Base-by-base conservation (phyloP, 2,797 vertebrate species). In the Cyprinella venusta region DNA sequence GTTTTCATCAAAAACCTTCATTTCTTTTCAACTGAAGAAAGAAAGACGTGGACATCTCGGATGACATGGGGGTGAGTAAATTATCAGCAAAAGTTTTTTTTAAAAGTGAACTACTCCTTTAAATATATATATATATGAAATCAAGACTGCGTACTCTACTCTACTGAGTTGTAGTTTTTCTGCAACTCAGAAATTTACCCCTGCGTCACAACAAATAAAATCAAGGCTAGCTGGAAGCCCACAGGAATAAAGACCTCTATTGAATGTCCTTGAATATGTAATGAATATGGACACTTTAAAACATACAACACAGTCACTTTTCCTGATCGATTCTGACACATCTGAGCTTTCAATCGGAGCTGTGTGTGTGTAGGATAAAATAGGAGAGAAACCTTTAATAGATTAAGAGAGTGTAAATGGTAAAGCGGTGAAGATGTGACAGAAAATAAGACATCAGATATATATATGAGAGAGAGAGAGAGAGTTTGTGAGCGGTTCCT, bases 401-500 rank as follows among this genome's bases (percentile, higher is more conserved):
- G 24, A 75, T 76, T 42, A 48, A 12, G 16, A 75, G 24, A 74
- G 67, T 81, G 50, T 26, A 42, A 82, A 56, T 40, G 24, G 56
- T 77, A 21, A 48, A 45, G 19, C 21, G 54, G 59, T 50, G 21
- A 50, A 59, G 61, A 75, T 56, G 18, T 40, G 38, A 82, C 64
- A 8, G 76, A 56, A 64, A 79, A 15, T 54, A 67, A 77, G 82
- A 65, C 21, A 65, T 38, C 56, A 40, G 30, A 9, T 45, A 8
- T 16, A 9, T 45, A 8, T 16, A 40, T 69, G 30, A 42, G 71
- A 69, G 65, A 76, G 26, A 85, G 74, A 36, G 26, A 30, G 26
- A 82, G 67, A 81, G 80, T 59, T 54, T 59, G 42, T 40, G 19
- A 81, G 61, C 33, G 6, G 59, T 26, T 83, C 83, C 85, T 85